Evolutionary conservation across 2,888 invertebrate species (phyloP), one percentile per base, ranked within the genome.

Genomic region (Sinopyrophorus schimmeli): DNA sequence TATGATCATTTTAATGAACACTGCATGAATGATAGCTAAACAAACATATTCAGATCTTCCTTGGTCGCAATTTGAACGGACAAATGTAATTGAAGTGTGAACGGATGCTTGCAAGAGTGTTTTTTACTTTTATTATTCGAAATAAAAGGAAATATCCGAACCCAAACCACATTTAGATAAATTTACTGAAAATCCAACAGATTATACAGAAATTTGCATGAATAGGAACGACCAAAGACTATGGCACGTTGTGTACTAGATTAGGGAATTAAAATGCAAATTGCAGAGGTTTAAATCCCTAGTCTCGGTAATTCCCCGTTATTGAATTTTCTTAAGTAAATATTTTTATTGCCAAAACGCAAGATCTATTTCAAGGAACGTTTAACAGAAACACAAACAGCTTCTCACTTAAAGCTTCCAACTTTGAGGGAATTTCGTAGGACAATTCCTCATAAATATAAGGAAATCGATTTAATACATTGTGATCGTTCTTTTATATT

Each of bases 221-320:
- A 24, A 24, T 24, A 10, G 24, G 7, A n/a, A n/a, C n/a, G n/a
- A n/a, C n/a, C n/a, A n/a, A n/a, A n/a, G n/a, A n/a, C n/a, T n/a
- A n/a, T 24, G 10, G 24, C n/a, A 24, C 24, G 3, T 24, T 24
- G 24, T 24, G 24, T 3, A 3, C 24, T 9, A 24, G 24, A 24
- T 24, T 24, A n/a, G 10, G 10, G 24, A 24, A 24, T 24, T 24
- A 24, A 24, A 24, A 24, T 24, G 24, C 7, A 24, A 24, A 24
- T 24, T 24, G 7, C 10, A 10, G n/a, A 6, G 6, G 5, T 6
- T 20, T n/a, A 24, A 24, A 3, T 24, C 24, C 10, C 7, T 24
- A 3, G 3, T 24, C 7, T 3, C 3, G 7, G 4, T 24, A 24
- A 24, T n/a, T n/a, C n/a, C n/a, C n/a, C n/a, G 7, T 24, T 24